Evolutionary conservation across 2,113 vertebrate species (phyloP).

Genomic region (Oncorhynchus gorbuscha): DNA sequence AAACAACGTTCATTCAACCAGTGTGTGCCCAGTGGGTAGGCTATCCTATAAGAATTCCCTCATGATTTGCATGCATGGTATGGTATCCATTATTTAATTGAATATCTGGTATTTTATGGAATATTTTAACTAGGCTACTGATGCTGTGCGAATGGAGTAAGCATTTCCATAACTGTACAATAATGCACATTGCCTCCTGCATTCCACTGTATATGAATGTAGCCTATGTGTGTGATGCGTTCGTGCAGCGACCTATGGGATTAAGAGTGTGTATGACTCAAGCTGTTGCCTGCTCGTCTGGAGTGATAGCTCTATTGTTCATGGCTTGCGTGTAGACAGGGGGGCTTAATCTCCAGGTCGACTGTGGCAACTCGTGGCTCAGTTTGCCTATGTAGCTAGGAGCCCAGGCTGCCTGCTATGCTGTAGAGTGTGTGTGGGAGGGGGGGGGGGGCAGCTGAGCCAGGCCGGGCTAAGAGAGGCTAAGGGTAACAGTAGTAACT

Average conservation of each 20-base stretch:
- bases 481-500: constrained; percentile 51
- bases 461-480: constrained; percentile 24
- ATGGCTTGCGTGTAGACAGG: constrained; percentile 75
- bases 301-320: constrained; percentile 76
- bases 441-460: constrained; percentile 11
- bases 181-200: constrained; percentile 43
- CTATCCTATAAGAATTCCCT: too few relatives aligned
- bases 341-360: constrained; percentile 69
- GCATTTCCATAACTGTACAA: constrained; percentile 41
- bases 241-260: constrained; percentile 51
- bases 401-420: constrained; percentile 46
- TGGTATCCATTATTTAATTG: too few relatives aligned
- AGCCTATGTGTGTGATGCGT: constrained; percentile 26
- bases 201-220: constrained; percentile 32
- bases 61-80: too few relatives aligned
- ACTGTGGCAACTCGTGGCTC: constrained; percentile 51
- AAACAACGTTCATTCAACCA: too few relatives aligned
- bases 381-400: constrained; percentile 37
- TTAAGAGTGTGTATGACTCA: constrained; percentile 58
- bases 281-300: constrained; percentile 65
- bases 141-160: not conserved
- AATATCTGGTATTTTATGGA: not conserved
- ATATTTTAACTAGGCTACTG: not conserved
- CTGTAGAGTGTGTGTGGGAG: constrained; percentile 13
- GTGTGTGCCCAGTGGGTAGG: too few relatives aligned